Conservation (phyloP, 2,797 vertebrate species). For the Mionectes olivaceus region DNA sequence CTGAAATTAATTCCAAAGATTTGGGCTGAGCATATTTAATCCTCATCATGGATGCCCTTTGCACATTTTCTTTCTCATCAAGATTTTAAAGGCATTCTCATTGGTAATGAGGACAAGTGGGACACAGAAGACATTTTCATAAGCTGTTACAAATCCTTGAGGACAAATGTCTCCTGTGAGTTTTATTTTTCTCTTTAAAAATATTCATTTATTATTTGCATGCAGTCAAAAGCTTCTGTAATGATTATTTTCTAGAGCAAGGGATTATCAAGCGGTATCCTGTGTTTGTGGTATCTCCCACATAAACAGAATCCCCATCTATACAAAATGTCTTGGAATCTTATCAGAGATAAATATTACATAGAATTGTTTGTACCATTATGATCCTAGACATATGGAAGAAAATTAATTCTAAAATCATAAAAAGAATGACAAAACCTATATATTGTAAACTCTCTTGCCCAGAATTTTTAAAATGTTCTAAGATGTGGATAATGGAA, state of each 20-base stretch:
- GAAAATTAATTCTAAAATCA: not conserved
- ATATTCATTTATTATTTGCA: not conserved
- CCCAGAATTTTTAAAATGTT: not conserved
- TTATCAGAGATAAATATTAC: not conserved
- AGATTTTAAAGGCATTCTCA: not conserved
- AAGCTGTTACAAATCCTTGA: not conserved
- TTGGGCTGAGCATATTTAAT: not conserved
- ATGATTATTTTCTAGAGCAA: not conserved
- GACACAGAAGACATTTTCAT: not conserved
- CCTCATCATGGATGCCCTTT: not conserved
- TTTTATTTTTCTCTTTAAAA: not conserved
- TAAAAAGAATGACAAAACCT: not conserved
- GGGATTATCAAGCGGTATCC: not conserved
- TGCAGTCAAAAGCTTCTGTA: not conserved
- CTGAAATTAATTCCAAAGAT: not conserved
- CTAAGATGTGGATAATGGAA: not conserved
- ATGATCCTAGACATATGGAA: not conserved
- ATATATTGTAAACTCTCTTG: not conserved
- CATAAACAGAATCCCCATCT: not conserved
- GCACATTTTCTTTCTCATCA: conserved; percentile 2
- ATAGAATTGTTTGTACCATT: not conserved
- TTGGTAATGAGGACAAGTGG: not conserved
- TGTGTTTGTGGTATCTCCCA: not conserved
- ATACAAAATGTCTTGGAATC: not conserved
- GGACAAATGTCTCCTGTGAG: not conserved